phyloP scores from a whole-genome alignment of 1,140 invertebrate genomes.

The Campoletis sonorensis region DNA sequence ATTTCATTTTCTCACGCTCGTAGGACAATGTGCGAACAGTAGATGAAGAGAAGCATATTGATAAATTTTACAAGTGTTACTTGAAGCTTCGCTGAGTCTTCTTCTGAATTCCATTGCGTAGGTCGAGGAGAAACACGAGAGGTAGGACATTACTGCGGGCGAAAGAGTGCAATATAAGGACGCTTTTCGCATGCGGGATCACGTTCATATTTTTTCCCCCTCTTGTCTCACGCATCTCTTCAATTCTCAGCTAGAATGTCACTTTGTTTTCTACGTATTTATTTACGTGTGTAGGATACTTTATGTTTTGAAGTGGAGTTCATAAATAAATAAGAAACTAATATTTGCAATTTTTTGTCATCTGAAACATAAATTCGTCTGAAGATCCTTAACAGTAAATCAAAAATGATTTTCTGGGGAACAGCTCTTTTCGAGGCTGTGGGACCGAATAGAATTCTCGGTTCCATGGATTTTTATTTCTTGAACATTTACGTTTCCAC shows the following conservation, averaged over 20 bases:
- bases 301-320: neutral
- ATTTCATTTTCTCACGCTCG: slow-evolving; percentile 7
- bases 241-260: slow-evolving; percentile 1
- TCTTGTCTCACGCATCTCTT: neutral
- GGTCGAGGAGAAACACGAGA: slow-evolving; percentile 50
- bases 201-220: slow-evolving; percentile 8
- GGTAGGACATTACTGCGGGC: slow-evolving; percentile 8
- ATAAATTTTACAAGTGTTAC: slow-evolving; percentile 19
- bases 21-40: too few species aligned
- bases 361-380: neutral
- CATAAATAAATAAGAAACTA: neutral
- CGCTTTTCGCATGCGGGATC: slow-evolving; percentile 35
- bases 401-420: too few species aligned
- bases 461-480: neutral
- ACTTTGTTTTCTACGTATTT: neutral
- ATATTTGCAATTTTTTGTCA: neutral
- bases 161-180: slow-evolving; percentile 25
- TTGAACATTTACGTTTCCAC: neutral
- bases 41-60: neutral
- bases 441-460: too few species aligned
- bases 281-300: neutral
- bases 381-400: too few species aligned
- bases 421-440: too few species aligned
- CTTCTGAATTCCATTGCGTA: slow-evolving; percentile 54
- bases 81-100: slow-evolving; percentile 21